Conservation (phyloP, 2,888 invertebrate genomes). For the Opisthograptis luteolata region DNA sequence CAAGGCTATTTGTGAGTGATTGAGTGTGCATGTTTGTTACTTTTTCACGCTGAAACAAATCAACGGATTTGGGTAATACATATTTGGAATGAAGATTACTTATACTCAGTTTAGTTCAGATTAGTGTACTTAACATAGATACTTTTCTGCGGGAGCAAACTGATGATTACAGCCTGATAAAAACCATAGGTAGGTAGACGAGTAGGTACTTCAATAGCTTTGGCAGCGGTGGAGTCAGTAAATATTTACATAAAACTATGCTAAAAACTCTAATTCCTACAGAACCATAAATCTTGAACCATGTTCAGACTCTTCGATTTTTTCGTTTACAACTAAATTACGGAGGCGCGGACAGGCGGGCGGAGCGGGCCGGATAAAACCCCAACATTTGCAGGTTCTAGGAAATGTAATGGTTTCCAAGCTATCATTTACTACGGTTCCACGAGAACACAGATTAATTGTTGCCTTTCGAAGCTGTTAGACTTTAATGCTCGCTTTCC, state of each 20-base stretch:
- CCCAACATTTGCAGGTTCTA: conserved; percentile 51
- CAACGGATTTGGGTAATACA: too few species aligned
- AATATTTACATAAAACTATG: not conserved
- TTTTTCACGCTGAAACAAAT: too few species aligned
- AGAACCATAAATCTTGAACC: conserved; percentile 25
- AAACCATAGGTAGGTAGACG: too few species aligned
- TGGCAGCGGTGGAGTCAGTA: too few species aligned
- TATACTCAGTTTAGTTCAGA: too few species aligned
- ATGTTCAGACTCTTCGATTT: conserved; percentile 29
- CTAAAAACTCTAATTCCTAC: conserved; percentile 13
- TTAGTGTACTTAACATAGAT: too few species aligned
- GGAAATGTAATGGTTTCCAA: conserved; percentile 49
- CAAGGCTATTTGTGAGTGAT: too few species aligned
- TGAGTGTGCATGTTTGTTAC: too few species aligned
- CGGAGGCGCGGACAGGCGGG: conserved; percentile 43
- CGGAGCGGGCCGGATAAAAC: conserved; percentile 30
- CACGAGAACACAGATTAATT: conserved; percentile 55
- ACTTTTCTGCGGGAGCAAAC: too few species aligned
- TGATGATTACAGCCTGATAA: too few species aligned
- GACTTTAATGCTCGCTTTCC: conserved; percentile 58
- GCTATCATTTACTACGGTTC: conserved; percentile 56
- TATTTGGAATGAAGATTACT: too few species aligned
- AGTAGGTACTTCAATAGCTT: too few species aligned
- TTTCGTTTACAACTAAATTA: conserved; percentile 49
- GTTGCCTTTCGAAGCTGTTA: conserved; percentile 53